These are phyloP conservation scores for Eurois occulta DNA, from an alignment of 2,888 invertebrate genomes.

Conservation along the genomic window DNA sequence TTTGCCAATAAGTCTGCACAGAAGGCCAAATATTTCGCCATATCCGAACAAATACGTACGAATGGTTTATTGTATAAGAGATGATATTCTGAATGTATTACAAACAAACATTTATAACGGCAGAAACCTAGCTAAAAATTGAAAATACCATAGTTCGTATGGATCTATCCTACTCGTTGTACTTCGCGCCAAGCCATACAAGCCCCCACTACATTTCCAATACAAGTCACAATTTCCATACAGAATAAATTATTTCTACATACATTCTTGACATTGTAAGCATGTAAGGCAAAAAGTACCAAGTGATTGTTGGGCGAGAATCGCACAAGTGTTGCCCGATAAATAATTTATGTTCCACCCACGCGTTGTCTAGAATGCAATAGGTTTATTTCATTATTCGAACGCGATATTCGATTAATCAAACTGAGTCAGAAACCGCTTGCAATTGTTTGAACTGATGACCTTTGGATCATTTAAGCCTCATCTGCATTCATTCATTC, in stretches of 20 bases:
- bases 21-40: not conserved
- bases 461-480: conserved; percentile 29
- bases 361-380: conserved; percentile 44
- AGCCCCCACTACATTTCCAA: conserved; percentile 1
- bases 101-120: not conserved
- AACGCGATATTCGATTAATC: conserved; percentile 52
- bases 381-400: conserved; percentile 58
- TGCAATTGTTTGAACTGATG: conserved; percentile 33
- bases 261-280: conserved; percentile 14
- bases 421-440: conserved; percentile 27
- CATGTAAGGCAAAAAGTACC: conserved; percentile 3
- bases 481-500: conserved; percentile 53
- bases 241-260: conserved; percentile 33
- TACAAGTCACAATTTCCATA: not conserved
- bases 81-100: not conserved
- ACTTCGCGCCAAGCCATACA: not conserved
- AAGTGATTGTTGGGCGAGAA: conserved; percentile 14
- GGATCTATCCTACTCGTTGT: conserved; percentile 1
- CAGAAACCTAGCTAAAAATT: not conserved
- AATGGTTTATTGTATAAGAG: not conserved
- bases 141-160: not conserved
- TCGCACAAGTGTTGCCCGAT: conserved; percentile 38
- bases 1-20: too few species aligned
- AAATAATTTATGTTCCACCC: conserved; percentile 52
- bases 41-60: not conserved